A percentile compares a stretch with the other conserved stretches of the same genome.
Conservation (phyloP, 2,888 invertebrate species). For the Smittia sp. region DNA sequence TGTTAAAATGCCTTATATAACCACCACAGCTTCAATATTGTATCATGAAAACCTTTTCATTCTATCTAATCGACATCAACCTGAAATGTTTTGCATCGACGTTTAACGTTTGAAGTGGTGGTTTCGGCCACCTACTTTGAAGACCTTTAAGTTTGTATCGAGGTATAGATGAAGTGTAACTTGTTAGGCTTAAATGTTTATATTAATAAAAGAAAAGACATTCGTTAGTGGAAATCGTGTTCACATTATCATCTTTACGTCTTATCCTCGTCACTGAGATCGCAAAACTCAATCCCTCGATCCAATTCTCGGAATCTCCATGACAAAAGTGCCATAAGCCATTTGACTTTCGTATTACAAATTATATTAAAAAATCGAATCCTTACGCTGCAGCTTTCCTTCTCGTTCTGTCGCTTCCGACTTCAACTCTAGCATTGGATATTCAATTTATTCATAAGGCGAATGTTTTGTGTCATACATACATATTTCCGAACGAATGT, state of each 20-base stretch:
- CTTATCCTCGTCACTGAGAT: not conserved
- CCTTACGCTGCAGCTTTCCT: slow-evolving; percentile 28
- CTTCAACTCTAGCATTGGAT: not conserved
- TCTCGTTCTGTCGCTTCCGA: not conserved
- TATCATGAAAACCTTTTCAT: not conserved
- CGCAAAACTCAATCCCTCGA: not conserved
- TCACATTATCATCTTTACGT: not conserved
- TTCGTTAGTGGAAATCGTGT: not conserved
- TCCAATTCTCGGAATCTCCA: not conserved
- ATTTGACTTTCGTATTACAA: not conserved
- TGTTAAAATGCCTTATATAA: slow-evolving; percentile 6
- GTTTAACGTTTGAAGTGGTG: too few relatives aligned
- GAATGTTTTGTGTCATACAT: slow-evolving; percentile 25
- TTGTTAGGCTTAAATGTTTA: slow-evolving; percentile 33
- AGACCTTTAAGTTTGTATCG: not conserved
- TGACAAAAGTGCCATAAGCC: slow-evolving; percentile 24
- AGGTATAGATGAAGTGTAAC: not conserved
- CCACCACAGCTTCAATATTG: not conserved
- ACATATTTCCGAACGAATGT: slow-evolving; percentile 23
- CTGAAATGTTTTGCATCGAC: too few relatives aligned
- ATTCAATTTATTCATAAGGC: not conserved
- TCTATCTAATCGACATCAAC: too few relatives aligned
- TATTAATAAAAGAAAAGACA: slow-evolving; percentile 31
- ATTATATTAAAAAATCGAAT: slow-evolving; percentile 26
- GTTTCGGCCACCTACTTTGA: too few relatives aligned